Conservation (phyloP, 2,113 vertebrate species). For the Prunella fulvescens region DNA sequence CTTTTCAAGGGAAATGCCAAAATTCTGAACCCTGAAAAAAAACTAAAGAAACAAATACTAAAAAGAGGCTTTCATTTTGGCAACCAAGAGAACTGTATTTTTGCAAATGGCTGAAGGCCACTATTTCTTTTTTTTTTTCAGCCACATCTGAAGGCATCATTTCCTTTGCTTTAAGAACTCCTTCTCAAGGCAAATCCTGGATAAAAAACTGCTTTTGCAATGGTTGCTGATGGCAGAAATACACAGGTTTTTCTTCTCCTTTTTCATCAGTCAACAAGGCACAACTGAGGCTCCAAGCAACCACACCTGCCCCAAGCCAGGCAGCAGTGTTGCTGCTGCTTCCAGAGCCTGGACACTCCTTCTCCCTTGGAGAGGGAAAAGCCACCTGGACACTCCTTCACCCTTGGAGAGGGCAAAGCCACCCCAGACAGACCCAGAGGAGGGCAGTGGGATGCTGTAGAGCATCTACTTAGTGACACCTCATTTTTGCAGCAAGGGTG, state of each 20-base stretch:
- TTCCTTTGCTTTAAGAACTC: neutral
- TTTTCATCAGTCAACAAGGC: neutral
- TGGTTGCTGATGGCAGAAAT: neutral
- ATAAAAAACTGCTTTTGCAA: neutral
- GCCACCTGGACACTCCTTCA: neutral
- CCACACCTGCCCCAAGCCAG: too few relatives aligned
- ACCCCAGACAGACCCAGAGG: neutral
- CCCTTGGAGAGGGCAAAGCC: neutral
- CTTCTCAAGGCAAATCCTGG: neutral
- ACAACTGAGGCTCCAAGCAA: neutral
- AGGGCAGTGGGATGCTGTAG: rapidly evolving
- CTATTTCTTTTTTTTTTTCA: neutral
- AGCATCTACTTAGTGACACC: neutral
- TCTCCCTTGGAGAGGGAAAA: neutral
- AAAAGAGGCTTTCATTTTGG: neutral
- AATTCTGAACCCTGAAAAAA: neutral
- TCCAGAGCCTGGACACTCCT: neutral
- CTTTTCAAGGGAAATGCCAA: neutral
- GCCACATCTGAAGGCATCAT: neutral
- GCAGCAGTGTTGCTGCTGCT: neutral
- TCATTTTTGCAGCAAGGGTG: neutral
- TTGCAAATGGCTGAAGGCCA: neutral
- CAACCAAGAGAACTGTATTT: neutral
- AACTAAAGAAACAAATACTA: neutral
- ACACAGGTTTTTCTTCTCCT: neutral